phyloP scores from a whole-genome alignment of 2,888 invertebrate species.

The Pristionchus maxplancki region DNA sequence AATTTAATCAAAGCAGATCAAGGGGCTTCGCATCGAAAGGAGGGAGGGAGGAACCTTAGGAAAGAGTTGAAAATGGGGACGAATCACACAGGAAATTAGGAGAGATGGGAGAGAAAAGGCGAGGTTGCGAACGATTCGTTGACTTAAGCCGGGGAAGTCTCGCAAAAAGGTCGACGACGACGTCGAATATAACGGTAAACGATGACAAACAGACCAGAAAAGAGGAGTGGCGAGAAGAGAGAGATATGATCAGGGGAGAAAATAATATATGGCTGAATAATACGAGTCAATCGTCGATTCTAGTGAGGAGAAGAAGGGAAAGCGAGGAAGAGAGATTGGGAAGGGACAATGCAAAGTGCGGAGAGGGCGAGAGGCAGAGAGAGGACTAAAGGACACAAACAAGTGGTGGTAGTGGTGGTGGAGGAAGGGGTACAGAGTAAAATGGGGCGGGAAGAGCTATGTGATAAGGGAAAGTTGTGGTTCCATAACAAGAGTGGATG shows the following conservation, averaged over 20 bases:
- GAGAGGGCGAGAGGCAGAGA: background rate
- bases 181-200: conserved; percentile 7
- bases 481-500: conserved; percentile 44
- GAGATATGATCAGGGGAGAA: conserved; percentile 2
- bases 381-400: conserved; percentile 27
- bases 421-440: conserved; percentile 24
- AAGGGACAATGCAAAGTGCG: background rate
- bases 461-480: conserved; percentile 23
- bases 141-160: conserved; percentile 21
- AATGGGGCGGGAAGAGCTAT: background rate
- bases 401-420: background rate
- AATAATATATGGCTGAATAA: conserved; percentile 14
- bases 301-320: conserved; percentile 22
- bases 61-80: conserved; percentile 25
- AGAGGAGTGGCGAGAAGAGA: conserved; percentile 21
- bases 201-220: conserved; percentile 1
- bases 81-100: conserved; percentile 5
- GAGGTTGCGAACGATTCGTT: conserved; percentile 33
- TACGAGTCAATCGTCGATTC: conserved; percentile 38
- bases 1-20: background rate
- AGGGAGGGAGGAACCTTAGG: background rate
- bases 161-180: conserved; percentile 6
- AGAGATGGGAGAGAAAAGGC: conserved; percentile 8
- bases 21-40: background rate
- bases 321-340: conserved; percentile 24